These are phyloP conservation scores for Mastomys natalensis DNA, from an alignment of 2,113 vertebrate genomes.

Conservation along the genomic window DNA sequence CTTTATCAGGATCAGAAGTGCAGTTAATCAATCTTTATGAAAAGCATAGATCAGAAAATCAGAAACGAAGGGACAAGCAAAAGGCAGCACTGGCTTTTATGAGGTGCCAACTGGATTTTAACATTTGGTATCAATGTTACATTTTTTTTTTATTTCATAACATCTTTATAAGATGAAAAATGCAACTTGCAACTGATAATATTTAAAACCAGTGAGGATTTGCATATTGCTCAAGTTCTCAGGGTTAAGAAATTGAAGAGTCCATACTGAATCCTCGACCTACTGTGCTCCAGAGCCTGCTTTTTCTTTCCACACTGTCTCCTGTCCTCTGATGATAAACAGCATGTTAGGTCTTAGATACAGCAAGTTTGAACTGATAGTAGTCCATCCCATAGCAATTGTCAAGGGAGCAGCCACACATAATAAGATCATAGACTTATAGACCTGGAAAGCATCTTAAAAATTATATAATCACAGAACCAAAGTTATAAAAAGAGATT, in stretches of 20 bases:
- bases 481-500: constrained; percentile 60
- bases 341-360: background rate
- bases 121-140: background rate
- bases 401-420: constrained; percentile 44
- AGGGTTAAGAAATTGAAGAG: background rate
- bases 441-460: constrained; percentile 59
- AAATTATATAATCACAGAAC: constrained; percentile 55
- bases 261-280: background rate
- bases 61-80: background rate
- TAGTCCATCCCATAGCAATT: constrained; percentile 15
- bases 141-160: background rate
- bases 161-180: background rate
- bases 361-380: background rate
- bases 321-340: background rate
- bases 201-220: background rate
- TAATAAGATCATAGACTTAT: constrained; percentile 60
- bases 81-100: background rate
- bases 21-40: background rate
- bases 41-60: background rate
- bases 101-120: background rate
- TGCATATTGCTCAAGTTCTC: background rate
- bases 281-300: background rate
- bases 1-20: too few species aligned
- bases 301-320: background rate
- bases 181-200: constrained; percentile 1